Conservation (phyloP, 2,888 invertebrate species). For the Acrobasis repandana region DNA sequence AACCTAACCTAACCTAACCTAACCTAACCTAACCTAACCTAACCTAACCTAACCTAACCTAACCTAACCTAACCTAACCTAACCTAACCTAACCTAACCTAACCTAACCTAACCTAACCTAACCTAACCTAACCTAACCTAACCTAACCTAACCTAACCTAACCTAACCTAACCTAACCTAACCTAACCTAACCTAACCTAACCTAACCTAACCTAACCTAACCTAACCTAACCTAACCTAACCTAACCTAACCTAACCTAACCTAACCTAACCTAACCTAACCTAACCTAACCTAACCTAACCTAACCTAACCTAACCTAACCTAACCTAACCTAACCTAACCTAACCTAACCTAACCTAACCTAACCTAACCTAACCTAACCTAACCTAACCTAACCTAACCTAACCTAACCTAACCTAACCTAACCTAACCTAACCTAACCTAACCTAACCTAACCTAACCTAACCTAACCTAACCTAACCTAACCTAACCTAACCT, state of each 20-base stretch:
- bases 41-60: slow-evolving; percentile 31
- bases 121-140: slow-evolving; percentile 31
- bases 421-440: slow-evolving; percentile 30
- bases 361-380: slow-evolving; percentile 27
- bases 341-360: slow-evolving; percentile 29
- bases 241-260: slow-evolving; percentile 26
- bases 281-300: slow-evolving; percentile 31
- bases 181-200: slow-evolving; percentile 26
- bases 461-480: slow-evolving; percentile 29
- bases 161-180: slow-evolving; percentile 29
- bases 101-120: slow-evolving; percentile 33
- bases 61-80: slow-evolving; percentile 32
- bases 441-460: slow-evolving; percentile 29
- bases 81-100: slow-evolving; percentile 32
- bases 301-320: slow-evolving; percentile 32
- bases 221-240: slow-evolving; percentile 30
- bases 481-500: slow-evolving; percentile 29
- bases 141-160: slow-evolving; percentile 23
- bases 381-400: slow-evolving; percentile 29
- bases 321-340: slow-evolving; percentile 30
- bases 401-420: slow-evolving; percentile 29
- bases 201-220: slow-evolving; percentile 28
- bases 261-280: slow-evolving; percentile 32
- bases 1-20: slow-evolving; percentile 31
- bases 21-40: slow-evolving; percentile 30